Evolutionary conservation across 2,113 vertebrate genomes (phyloP).

Genomic region (Centrocercus urophasianus): DNA sequence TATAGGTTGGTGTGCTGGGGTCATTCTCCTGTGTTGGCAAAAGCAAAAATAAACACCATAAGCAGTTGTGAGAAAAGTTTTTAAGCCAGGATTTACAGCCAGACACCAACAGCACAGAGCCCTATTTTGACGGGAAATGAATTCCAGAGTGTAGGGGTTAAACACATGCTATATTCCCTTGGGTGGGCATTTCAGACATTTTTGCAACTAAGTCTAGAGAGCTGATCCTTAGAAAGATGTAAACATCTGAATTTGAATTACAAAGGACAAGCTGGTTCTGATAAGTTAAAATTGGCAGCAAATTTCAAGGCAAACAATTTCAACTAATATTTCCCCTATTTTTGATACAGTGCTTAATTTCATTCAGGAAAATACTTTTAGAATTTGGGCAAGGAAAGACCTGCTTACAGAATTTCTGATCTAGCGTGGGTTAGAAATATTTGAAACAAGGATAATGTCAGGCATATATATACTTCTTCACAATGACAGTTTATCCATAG

Average conservation of each 20-base stretch:
- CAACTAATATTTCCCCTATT: not conserved
- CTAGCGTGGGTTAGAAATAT: not conserved
- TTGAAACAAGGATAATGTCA: not conserved
- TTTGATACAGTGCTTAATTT: not conserved
- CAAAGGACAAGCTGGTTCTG: accelerated
- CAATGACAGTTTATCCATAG: not conserved
- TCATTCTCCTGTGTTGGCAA: not conserved
- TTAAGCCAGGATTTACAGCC: constrained; percentile 52
- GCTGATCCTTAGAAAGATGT: not conserved
- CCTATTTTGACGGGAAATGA: constrained; percentile 43
- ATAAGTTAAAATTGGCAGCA: not conserved
- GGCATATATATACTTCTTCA: not conserved
- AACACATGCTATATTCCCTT: constrained; percentile 4
- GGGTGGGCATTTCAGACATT: constrained; percentile 7
- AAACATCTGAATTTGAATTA: not conserved
- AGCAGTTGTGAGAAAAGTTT: not conserved
- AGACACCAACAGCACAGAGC: not conserved
- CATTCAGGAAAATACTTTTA: not conserved
- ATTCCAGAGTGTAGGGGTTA: constrained; percentile 33
- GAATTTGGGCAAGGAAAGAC: not conserved
- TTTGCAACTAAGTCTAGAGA: not conserved
- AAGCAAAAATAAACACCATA: constrained; percentile 15
- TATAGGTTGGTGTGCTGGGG: not conserved
- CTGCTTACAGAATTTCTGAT: not conserved
- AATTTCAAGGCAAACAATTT: not conserved